Evolutionary conservation across 2,113 vertebrate species (phyloP).

Genomic region (Todiramphus chloris): DNA sequence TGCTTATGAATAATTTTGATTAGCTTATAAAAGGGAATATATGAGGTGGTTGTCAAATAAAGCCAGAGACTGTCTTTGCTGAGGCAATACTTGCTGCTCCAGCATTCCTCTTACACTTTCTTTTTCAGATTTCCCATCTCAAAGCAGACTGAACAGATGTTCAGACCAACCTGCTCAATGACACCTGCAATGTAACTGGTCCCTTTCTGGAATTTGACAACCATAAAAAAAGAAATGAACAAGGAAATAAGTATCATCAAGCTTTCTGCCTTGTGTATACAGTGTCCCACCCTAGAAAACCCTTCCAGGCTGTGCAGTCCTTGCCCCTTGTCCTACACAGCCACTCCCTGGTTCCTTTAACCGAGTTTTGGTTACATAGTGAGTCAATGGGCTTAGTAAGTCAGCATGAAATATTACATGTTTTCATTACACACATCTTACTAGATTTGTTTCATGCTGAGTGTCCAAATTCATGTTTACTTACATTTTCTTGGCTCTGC

Average conservation of each 20-base stretch:
- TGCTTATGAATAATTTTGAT: background rate
- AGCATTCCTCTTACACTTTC: background rate
- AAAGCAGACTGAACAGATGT: background rate
- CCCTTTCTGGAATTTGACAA: background rate
- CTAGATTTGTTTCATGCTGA: background rate
- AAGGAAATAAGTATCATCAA: background rate
- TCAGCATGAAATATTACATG: background rate
- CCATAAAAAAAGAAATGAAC: background rate
- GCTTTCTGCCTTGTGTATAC: background rate
- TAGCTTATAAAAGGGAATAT: background rate
- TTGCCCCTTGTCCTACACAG: background rate
- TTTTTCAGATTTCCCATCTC: background rate
- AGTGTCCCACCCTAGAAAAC: background rate
- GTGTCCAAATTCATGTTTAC: background rate
- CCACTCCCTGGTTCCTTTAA: background rate
- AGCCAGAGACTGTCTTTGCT: background rate
- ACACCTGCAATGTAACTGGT: background rate
- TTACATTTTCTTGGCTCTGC: background rate
- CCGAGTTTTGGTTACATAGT: conserved; percentile 7
- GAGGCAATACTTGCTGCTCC: background rate
- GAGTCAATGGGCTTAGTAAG: conserved; percentile 26
- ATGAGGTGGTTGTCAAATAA: background rate
- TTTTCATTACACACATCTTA: background rate
- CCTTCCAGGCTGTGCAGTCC: background rate
- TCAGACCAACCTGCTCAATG: background rate